Percentiles rank a stretch among this genome's conserved stretches.
These are phyloP conservation scores for Drosophila pachea DNA, from an alignment of 1,140 invertebrate genomes.

Conservation along the genomic window DNA sequence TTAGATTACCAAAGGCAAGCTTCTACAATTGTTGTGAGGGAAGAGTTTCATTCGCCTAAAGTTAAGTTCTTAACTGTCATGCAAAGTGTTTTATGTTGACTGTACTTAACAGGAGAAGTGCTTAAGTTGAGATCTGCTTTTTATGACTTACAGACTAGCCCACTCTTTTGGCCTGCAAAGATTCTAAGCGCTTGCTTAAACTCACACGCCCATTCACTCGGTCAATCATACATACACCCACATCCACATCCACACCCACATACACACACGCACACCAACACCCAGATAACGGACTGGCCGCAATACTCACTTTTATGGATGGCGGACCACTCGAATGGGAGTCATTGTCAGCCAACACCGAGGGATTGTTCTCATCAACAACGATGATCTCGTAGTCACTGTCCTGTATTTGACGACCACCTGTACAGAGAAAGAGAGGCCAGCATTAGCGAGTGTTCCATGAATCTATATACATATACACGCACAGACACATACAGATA, in stretches of 20 bases:
- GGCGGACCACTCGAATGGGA: constrained; percentile 85
- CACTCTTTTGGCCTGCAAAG: too few species aligned
- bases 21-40: constrained; percentile 4
- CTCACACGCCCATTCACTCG: neutral
- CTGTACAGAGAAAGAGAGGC: constrained; percentile 38
- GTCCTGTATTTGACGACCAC: constrained; percentile 82
- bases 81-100: constrained; percentile 25
- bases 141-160: too few species aligned
- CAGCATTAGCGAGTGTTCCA: neutral
- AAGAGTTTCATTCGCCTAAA: constrained; percentile 21
- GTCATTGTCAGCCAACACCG: constrained; percentile 88
- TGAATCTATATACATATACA: neutral
- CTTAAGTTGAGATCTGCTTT: neutral
- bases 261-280: constrained; percentile 13
- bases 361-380: constrained; percentile 92
- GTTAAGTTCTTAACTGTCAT: constrained; percentile 23
- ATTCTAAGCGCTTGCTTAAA: neutral
- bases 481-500: neutral
- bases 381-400: constrained; percentile 94
- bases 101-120: constrained; percentile 6
- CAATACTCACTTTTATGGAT: constrained; percentile 87
- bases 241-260: constrained; percentile 13
- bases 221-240: neutral
- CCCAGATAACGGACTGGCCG: too few species aligned
- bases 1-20: neutral